phyloP scores from a whole-genome alignment of 1,140 invertebrate species.

The Antheraea mylitta region DNA sequence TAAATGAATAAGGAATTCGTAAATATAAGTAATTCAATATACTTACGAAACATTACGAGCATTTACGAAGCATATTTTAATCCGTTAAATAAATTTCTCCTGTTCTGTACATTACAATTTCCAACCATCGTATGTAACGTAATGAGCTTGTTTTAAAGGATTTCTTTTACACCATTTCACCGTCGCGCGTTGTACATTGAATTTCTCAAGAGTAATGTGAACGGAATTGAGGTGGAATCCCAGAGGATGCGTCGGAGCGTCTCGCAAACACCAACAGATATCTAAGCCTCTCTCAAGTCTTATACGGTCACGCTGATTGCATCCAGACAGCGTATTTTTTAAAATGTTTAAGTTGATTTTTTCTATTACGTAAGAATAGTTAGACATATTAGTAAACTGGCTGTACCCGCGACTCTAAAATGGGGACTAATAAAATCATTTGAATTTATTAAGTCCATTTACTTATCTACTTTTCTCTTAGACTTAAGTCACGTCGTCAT shows the following conservation, averaged over 20 bases:
- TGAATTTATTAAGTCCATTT: too few species aligned
- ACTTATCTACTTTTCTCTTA: too few species aligned
- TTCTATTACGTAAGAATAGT: too few species aligned
- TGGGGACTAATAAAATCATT: too few species aligned
- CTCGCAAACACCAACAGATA: slow-evolving; percentile 35
- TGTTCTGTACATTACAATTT: slow-evolving; percentile 15
- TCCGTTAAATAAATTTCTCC: background rate
- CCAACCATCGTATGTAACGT: slow-evolving; percentile 16
- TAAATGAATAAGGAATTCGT: background rate
- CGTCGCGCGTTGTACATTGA: slow-evolving; percentile 35
- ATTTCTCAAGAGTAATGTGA: slow-evolving; percentile 43
- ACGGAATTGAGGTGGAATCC: slow-evolving; percentile 43
- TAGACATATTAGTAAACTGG: too few species aligned
- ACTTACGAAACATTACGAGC: too few species aligned
- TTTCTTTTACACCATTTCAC: background rate
- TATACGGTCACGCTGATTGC: slow-evolving; percentile 31
- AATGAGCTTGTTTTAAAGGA: slow-evolving; percentile 32
- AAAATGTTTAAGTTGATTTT: too few species aligned
- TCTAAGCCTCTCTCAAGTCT: slow-evolving; percentile 46
- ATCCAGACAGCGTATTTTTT: slow-evolving; percentile 14
- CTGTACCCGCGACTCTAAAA: too few species aligned
- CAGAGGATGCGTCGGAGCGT: slow-evolving; percentile 43
- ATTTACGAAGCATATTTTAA: background rate
- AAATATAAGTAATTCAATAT: background rate
- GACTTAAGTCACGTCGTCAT: too few species aligned